Evolutionary conservation across 2,888 invertebrate genomes (phyloP).

Genomic region (Tanytarsus gracilentus): DNA sequence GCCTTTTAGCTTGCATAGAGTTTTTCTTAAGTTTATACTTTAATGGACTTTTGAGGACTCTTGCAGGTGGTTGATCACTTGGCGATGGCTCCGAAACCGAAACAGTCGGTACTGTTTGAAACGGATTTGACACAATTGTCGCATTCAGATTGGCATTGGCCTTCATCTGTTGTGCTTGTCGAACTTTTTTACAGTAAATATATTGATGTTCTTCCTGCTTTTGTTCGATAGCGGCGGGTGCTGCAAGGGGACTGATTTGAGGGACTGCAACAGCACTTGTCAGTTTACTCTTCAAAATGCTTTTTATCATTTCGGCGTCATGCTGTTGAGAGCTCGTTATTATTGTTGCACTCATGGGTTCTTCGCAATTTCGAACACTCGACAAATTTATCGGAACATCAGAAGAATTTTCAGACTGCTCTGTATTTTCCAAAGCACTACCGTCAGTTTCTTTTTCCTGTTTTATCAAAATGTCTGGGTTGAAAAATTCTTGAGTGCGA

Average conservation of each 20-base stretch:
- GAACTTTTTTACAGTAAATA: slow-evolving; percentile 42
- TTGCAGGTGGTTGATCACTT: background rate
- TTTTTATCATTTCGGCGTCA: slow-evolving; percentile 3
- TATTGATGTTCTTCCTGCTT: slow-evolving; percentile 36
- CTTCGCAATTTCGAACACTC: slow-evolving; percentile 5
- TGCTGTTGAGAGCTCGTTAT: background rate
- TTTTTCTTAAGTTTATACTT: background rate
- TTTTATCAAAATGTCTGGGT: slow-evolving; percentile 24
- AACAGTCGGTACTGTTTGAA: slow-evolving; percentile 10
- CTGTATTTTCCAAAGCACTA: slow-evolving; percentile 27
- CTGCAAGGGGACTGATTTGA: background rate
- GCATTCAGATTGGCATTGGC: slow-evolving; percentile 15
- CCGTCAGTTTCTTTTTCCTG: slow-evolving; percentile 28
- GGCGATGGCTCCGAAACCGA: no score
- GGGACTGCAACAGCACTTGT: background rate
- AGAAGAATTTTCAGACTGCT: slow-evolving; percentile 20
- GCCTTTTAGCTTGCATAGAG: background rate
- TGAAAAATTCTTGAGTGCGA: slow-evolving; percentile 33
- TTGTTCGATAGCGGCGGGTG: background rate
- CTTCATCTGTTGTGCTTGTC: slow-evolving; percentile 42
- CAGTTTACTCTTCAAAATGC: slow-evolving; percentile 11
- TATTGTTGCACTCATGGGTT: slow-evolving; percentile 6
- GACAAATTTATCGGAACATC: slow-evolving; percentile 25
- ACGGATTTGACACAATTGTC: slow-evolving; percentile 8
- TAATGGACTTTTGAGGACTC: slow-evolving; percentile 5